Percentiles rank a stretch among this genome's conserved stretches.
phyloP scores from a whole-genome alignment of 2,113 vertebrate species.

The Rhynchopsitta pachyrhyncha region DNA sequence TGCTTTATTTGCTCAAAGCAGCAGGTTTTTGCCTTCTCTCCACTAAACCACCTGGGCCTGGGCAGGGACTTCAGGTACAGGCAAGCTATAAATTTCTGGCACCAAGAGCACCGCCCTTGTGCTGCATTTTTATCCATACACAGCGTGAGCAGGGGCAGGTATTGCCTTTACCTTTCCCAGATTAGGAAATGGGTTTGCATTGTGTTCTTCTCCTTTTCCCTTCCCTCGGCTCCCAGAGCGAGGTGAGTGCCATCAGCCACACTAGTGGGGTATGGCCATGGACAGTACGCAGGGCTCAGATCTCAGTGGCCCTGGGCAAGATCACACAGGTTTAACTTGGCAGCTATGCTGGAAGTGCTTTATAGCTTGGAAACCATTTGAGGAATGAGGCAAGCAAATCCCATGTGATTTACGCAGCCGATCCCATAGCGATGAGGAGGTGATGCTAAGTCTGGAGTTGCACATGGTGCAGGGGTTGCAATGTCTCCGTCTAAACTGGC shows the following conservation, averaged over 20 bases:
- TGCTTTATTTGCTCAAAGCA: neutral
- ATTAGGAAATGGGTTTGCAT: neutral
- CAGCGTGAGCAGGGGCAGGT: accelerated
- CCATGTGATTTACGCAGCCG: neutral
- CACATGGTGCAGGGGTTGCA: neutral
- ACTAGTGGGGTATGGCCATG: accelerated
- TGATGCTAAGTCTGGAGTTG: neutral
- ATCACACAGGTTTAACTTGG: neutral
- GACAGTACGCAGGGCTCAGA: neutral
- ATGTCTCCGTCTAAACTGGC: accelerated
- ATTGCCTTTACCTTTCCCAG: neutral
- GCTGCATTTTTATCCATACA: neutral
- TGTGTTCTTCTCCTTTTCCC: neutral
- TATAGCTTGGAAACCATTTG: neutral
- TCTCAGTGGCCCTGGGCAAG: neutral
- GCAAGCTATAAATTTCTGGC: neutral
- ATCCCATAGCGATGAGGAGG: neutral
- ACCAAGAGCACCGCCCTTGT: neutral
- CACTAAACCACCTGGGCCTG: neutral
- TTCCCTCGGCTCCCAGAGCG: neutral
- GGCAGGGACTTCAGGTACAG: neutral
- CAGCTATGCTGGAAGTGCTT: conserved; percentile 2
- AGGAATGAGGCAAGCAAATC: conserved; percentile 30
- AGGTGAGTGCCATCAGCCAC: neutral
- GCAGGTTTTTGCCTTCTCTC: neutral